Base-by-base conservation (phyloP, 2,888 invertebrate species). In the Oligia strigilis region DNA sequence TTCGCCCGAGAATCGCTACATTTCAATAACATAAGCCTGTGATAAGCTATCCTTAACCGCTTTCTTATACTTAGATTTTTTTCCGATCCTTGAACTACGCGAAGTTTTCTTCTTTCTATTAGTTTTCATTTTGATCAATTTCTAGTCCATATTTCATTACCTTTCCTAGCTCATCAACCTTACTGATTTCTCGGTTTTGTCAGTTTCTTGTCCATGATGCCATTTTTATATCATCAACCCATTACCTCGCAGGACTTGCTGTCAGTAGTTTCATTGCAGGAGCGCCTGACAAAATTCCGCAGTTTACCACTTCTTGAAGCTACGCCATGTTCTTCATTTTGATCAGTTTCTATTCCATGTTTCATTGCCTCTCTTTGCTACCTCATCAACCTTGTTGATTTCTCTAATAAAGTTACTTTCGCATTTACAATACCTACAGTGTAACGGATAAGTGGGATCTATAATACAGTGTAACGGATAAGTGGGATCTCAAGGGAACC, bases 1-100 rank as follows among this genome's bases (percentile, higher is more conserved):
- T 80, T 72, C 19, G 29, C 6, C 9, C 4, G 17, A 23, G 46
- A 65, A 70, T 70, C 70, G 58, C 71, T 29, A 52, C 13, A 70
- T 81, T 60, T 72, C 2, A 75, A 29, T 23, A 23, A 9, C 11
- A 4, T 13, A 13, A 62, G 14, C 36, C 19, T n/a, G 2, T 52
- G 40, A 70, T n/a, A 55, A 55, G 11, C 2, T 2, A 43, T 19
- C 6, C 23, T 43, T 43, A n/a, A n/a, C 29, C 19, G n/a, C 1
- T 36, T 17, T 67, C 67, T 17, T 46, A 67, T 19, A 40, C 40
- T 40, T 40, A 52, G 52, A 52, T 5, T 52, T 19, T 67, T 43
- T 67, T n/a, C 43, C 5, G 43, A n/a, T 43, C 4, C 43, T 67
- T 66, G 46, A 19, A 73, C 46, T 46, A 11, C 9, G 23, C 5